These are phyloP conservation scores for Quiscalus mexicanus DNA, from an alignment of 2,113 vertebrate species.

Conservation along the genomic window DNA sequence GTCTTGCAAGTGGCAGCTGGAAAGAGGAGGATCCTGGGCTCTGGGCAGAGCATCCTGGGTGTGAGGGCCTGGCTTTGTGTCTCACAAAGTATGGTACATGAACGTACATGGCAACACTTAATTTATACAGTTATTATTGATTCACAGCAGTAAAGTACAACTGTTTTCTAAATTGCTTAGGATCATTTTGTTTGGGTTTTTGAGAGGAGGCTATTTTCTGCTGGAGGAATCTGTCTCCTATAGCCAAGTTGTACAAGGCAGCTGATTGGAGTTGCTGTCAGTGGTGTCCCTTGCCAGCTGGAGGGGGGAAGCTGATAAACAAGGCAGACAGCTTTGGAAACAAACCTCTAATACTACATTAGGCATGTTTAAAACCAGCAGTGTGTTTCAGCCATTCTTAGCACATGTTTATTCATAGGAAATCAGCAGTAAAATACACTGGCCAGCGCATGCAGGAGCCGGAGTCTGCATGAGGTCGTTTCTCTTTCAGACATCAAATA, in stretches of 20 bases:
- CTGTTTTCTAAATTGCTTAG: slow-evolving; percentile 42
- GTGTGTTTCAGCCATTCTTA: slow-evolving; percentile 52
- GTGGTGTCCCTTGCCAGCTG: slow-evolving; percentile 49
- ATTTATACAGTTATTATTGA: slow-evolving; percentile 56
- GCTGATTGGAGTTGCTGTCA: slow-evolving; percentile 29
- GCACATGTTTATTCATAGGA: slow-evolving; percentile 75
- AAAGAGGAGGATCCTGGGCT: not conserved
- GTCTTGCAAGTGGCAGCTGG: not conserved
- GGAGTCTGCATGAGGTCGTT: slow-evolving; percentile 62
- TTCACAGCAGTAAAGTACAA: slow-evolving; percentile 22
- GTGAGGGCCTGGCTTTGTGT: slow-evolving; percentile 6
- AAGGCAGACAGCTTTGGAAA: slow-evolving; percentile 53
- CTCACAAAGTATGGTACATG: not conserved
- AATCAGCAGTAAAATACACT: slow-evolving; percentile 68
- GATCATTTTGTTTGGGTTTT: slow-evolving; percentile 37
- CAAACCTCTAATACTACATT: slow-evolving; percentile 53
- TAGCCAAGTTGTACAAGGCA: not conserved
- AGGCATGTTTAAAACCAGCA: slow-evolving; percentile 66
- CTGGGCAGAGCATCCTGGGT: not conserved
- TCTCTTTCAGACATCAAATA: slow-evolving; percentile 64
- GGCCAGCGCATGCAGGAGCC: not conserved
- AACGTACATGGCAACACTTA: not conserved
- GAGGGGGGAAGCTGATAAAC: slow-evolving; percentile 59
- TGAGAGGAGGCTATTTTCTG: slow-evolving; percentile 14
- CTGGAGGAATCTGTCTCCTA: not conserved